Percentiles rank a stretch among this genome's conserved stretches.
These are phyloP conservation scores for Chondrosia reniformis DNA, from an alignment of 37 sponge, comb jelly and placozoan genomes.

Conservation along the genomic window DNA sequence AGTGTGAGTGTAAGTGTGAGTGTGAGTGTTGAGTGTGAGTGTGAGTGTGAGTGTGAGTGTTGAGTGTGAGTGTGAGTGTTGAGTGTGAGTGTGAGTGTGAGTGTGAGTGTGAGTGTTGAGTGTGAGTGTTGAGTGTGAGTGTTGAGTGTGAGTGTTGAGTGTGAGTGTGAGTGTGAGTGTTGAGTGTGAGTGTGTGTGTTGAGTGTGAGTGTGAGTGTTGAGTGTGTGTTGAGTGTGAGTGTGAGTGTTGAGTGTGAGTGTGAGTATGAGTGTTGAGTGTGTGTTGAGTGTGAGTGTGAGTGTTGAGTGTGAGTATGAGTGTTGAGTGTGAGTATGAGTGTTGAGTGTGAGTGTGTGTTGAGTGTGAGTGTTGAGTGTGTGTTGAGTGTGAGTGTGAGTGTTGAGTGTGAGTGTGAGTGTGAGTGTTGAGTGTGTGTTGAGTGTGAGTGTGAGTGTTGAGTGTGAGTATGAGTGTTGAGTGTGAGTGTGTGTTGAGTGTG, in stretches of 20 bases:
- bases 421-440: background rate
- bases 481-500: background rate
- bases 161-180: background rate
- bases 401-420: background rate
- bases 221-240: background rate
- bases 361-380: background rate
- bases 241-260: background rate
- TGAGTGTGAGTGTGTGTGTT: background rate
- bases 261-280: background rate
- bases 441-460: background rate
- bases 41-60: conserved; percentile 8
- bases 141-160: background rate
- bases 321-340: background rate
- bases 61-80: background rate
- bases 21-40: background rate
- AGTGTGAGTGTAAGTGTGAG: background rate
- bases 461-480: background rate
- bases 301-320: background rate
- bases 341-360: background rate
- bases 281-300: background rate
- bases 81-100: background rate
- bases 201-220: background rate
- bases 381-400: background rate
- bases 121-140: background rate
- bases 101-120: background rate